phyloP scores from a whole-genome alignment of 1,140 invertebrate species.

The Bombus terrestris region DNA sequence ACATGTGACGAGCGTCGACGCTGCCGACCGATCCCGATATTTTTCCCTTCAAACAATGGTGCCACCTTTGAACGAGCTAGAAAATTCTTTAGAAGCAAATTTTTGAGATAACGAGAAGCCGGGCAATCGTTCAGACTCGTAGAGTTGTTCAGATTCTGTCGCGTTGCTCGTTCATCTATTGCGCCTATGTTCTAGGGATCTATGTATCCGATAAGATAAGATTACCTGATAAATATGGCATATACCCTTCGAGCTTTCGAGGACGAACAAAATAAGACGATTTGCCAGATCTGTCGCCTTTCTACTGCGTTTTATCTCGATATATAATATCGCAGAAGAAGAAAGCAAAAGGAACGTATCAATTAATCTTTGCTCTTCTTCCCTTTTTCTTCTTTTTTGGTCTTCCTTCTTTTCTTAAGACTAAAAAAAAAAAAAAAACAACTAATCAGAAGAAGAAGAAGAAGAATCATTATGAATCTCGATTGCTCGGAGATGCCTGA shows the following conservation, averaged over 20 bases:
- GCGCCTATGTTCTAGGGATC: constrained; percentile 9
- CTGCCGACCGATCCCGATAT: constrained; percentile 86
- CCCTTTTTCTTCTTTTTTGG: background rate
- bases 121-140: constrained; percentile 19
- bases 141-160: background rate
- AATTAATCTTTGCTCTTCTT: background rate
- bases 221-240: background rate
- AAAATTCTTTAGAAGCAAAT: constrained; percentile 69
- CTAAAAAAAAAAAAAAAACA: too few species aligned
- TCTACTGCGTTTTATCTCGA: background rate
- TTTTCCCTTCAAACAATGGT: constrained; percentile 87
- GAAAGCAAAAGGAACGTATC: background rate
- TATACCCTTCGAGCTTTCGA: background rate
- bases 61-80: constrained; percentile 75
- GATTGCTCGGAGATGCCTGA: background rate
- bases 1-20: constrained; percentile 91
- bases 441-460: background rate
- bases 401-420: background rate
- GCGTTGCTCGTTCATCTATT: background rate
- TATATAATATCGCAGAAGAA: background rate
- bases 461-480: background rate
- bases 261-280: background rate
- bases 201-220: background rate
- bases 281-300: background rate
- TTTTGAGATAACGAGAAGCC: constrained; percentile 62